phyloP scores from a whole-genome alignment of 2,888 invertebrate genomes.

The Panzeria rudis region DNA sequence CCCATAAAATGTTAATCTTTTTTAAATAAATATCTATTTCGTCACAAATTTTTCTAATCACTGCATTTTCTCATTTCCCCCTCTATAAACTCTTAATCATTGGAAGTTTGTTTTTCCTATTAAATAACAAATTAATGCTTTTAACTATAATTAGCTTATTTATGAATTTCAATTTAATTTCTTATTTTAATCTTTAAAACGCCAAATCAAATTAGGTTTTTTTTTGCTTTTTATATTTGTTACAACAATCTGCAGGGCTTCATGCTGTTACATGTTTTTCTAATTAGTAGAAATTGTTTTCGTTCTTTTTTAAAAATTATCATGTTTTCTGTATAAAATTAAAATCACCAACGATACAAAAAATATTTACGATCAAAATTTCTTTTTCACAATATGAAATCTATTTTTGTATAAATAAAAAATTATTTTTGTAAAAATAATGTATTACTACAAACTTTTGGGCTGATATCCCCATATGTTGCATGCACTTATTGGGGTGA shows the following conservation, averaged over 20 bases:
- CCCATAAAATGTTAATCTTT: not conserved
- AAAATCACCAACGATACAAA: not conserved
- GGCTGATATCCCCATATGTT: conserved; percentile 56
- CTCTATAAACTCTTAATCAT: not conserved
- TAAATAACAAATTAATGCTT: conserved; percentile 57
- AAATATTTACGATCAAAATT: conserved; percentile 1
- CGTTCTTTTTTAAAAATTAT: not conserved
- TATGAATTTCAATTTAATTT: conserved; percentile 39
- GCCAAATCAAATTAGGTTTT: conserved; percentile 16
- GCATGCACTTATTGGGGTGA: conserved; percentile 66
- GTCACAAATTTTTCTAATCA: not conserved
- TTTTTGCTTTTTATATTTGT: not conserved
- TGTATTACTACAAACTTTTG: conserved; percentile 32
- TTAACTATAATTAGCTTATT: conserved; percentile 50
- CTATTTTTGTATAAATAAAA: conserved; percentile 39
- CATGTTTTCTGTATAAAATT: not conserved
- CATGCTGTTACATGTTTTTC: conserved; percentile 42
- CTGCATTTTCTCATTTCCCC: not conserved
- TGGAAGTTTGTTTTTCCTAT: not conserved
- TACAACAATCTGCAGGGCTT: conserved; percentile 30
- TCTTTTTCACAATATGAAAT: conserved; percentile 4
- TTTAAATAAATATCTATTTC: not conserved
- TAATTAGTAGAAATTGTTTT: conserved; percentile 43
- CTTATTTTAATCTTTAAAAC: not conserved
- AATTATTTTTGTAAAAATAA: conserved; percentile 34